Evolutionary conservation across 2,797 vertebrate genomes (phyloP), one percentile per base, ranked within the genome.

Genomic region (Brachymystax lenok): DNA sequence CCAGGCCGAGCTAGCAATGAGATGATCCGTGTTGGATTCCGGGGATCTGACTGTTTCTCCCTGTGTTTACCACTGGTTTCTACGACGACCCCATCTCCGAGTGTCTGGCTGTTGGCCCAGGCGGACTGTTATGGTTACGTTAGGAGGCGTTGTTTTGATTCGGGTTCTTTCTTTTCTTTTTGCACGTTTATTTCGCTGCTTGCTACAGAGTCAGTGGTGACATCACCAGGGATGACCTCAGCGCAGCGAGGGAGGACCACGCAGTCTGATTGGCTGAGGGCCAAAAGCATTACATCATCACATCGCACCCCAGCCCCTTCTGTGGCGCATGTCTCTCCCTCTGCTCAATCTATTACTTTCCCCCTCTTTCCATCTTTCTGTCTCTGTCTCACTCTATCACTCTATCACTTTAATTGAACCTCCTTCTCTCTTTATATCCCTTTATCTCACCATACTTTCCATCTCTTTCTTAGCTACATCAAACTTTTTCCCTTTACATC

Each of bases 51-150:
- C 94, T 96, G 95, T 96, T 97, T 97, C 95, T 92, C 79, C 84
- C 83, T 79, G 77, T 96, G 95, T 97, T 97, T 96, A 96, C 90
- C 79, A 81, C 78, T 88, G 0, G 96, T 97, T 96, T 94, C 96
- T 95, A 95, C 95, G 91, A 94, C 91, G 87, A 96, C 95, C 90
- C 40, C 40, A 46, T 46, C 40, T 46, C 40, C 10, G 91, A 92
- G 89, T 88, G 93, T 86, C 95, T 97, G 96, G 96, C 95, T 92
- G 91, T 90, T 90, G 83, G 95, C 95, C 95, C 92, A 76, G 74
- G 50, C 85, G 87, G 93, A 94, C 95, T 96, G 96, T 96, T 98
- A 96, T 96, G 96, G 96, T 97, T 96, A 96, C 95, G 90, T 95
- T 95, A 78, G 84, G 93, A 96, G 95, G 92, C 40, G 40, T 94